A percentile compares a stretch with the other conserved stretches of the same genome.
Evolutionary conservation across 1,140 invertebrate genomes (phyloP).

Genomic region (Bombus consobrinus): DNA sequence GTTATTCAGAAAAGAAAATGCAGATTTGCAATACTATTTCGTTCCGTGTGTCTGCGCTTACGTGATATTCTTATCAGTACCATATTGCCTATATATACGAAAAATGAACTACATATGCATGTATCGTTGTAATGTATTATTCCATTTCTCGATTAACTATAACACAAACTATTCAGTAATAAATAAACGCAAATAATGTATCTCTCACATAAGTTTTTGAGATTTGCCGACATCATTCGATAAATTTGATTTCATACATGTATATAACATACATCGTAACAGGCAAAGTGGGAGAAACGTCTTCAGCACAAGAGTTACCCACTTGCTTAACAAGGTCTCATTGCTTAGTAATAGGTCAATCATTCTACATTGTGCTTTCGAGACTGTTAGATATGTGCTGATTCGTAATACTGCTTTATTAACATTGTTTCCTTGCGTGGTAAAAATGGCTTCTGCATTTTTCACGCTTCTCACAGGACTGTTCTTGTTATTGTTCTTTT

Average conservation of each 20-base stretch:
- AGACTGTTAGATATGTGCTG: background rate
- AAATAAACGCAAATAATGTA: too few relatives aligned
- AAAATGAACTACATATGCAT: too few relatives aligned
- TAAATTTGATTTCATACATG: background rate
- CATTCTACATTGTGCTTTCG: background rate
- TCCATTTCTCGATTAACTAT: too few relatives aligned
- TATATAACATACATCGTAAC: background rate
- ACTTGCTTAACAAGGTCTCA: too few relatives aligned
- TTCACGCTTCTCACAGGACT: background rate
- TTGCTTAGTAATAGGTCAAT: fast-evolving
- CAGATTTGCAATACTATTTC: background rate
- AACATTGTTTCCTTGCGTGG: too few relatives aligned
- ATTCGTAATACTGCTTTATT: background rate
- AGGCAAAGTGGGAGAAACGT: background rate
- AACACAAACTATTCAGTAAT: too few relatives aligned
- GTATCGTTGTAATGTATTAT: too few relatives aligned
- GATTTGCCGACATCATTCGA: background rate
- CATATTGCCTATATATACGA: background rate
- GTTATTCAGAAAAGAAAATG: background rate
- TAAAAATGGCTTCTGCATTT: background rate
- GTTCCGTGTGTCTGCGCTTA: background rate
- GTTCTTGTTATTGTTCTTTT: constrained; percentile 21
- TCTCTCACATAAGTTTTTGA: background rate
- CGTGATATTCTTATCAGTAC: background rate
- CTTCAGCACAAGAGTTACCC: background rate